Evolutionary conservation across 2,888 invertebrate species (phyloP).

Genomic region (Epinotia brunnichana): DNA sequence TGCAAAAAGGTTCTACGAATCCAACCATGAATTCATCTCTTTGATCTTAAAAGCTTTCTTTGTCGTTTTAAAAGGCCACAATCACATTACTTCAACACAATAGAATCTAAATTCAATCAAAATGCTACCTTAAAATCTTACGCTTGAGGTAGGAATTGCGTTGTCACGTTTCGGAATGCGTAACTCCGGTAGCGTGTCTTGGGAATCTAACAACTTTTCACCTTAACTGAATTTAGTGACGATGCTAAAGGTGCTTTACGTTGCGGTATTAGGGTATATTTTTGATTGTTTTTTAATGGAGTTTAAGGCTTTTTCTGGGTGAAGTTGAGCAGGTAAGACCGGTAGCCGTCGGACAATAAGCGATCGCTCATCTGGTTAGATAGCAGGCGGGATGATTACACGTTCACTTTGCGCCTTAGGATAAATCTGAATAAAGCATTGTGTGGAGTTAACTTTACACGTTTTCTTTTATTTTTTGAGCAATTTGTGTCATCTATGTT

Average conservation of each 20-base stretch:
- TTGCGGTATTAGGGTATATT: constrained; percentile 47
- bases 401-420: constrained; percentile 64
- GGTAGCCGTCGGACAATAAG: constrained; percentile 79
- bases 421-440: constrained; percentile 64
- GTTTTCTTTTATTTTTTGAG: constrained; percentile 15
- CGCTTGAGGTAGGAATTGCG: constrained; percentile 24
- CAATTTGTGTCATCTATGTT: constrained; percentile 18
- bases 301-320: constrained; percentile 52
- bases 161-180: constrained; percentile 44
- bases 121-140: constrained; percentile 7
- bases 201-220: constrained; percentile 40
- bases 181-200: constrained; percentile 57
- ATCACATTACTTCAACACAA: constrained; percentile 21
- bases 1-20: constrained; percentile 40
- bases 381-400: constrained; percentile 72
- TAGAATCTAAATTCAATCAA: constrained; percentile 23
- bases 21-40: constrained; percentile 27
- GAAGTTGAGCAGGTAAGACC: constrained; percentile 65
- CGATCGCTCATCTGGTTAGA: constrained; percentile 79
- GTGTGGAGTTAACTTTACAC: constrained; percentile 17
- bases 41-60: constrained; percentile 38
- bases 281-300: constrained; percentile 48
- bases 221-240: constrained; percentile 40
- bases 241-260: constrained; percentile 43
- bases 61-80: constrained; percentile 30